These are phyloP conservation scores for Elaeidobius kamerunicus DNA, from an alignment of 2,888 invertebrate genomes.

Conservation along the genomic window DNA sequence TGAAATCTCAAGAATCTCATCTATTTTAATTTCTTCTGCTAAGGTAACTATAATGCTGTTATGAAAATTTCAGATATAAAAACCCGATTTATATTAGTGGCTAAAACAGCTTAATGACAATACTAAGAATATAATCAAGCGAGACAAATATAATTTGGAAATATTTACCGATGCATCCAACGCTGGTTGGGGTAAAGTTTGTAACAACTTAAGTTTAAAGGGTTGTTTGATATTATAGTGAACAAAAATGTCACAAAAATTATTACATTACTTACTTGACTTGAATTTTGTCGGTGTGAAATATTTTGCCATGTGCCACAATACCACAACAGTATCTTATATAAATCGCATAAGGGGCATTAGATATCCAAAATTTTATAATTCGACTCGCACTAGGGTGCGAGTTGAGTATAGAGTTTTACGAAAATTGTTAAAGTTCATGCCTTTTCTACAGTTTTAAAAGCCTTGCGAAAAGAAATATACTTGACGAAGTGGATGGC, in stretches of 20 bases:
- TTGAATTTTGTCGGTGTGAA: neutral
- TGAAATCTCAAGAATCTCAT: no score
- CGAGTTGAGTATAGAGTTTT: constrained; percentile 5
- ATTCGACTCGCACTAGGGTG: neutral
- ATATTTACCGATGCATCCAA: neutral
- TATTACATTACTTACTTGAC: no score
- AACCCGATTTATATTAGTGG: neutral
- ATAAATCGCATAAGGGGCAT: neutral
- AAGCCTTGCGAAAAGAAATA: neutral
- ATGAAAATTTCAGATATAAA: neutral
- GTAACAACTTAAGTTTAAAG: neutral
- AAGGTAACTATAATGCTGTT: no score
- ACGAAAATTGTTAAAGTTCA: constrained; percentile 2
- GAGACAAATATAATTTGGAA: neutral
- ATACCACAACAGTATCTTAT: neutral
- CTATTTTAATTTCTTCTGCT: no score
- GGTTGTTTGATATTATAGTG: neutral
- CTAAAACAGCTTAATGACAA: neutral
- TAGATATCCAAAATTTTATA: constrained; percentile 1
- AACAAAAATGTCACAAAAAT: neutral
- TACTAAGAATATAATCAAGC: neutral
- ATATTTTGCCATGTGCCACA: neutral
- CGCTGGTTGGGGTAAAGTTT: neutral
- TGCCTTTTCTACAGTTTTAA: neutral
- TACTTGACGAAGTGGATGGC: neutral